Percentiles rank a stretch among this genome's conserved stretches.
Evolutionary conservation across 2,888 invertebrate genomes (phyloP).

Genomic region (Herminia tarsipennalis): DNA sequence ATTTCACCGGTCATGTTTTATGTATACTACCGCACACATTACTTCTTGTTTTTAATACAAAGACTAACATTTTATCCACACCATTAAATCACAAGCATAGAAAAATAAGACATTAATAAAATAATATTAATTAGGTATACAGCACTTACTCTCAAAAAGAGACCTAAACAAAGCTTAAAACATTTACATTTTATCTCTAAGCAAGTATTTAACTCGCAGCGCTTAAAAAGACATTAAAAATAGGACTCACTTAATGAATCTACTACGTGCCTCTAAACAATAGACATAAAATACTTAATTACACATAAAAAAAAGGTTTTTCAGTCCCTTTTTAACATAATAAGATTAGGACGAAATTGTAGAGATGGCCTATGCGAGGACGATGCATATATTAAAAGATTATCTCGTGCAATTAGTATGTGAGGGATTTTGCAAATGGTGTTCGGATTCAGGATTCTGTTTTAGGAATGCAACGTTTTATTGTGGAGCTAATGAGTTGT

Average conservation of each 20-base stretch:
- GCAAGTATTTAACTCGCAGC: conserved; percentile 19
- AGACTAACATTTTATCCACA: too few species aligned
- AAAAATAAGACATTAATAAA: too few species aligned
- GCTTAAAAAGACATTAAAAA: conserved; percentile 39
- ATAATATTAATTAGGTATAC: too few species aligned
- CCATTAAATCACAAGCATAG: too few species aligned
- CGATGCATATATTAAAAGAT: conserved; percentile 53
- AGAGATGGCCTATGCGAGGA: conserved; percentile 38
- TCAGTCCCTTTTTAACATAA: conserved; percentile 42
- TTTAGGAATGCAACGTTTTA: neutral
- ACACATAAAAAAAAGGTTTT: conserved; percentile 44
- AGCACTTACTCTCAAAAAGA: too few species aligned
- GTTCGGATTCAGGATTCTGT: neutral
- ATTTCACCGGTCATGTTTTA: too few species aligned
- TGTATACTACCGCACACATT: too few species aligned
- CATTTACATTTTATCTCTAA: conserved; percentile 18
- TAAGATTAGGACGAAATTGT: conserved; percentile 44
- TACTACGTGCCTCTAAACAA: conserved; percentile 31
- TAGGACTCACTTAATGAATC: conserved; percentile 29
- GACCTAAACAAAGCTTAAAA: neutral
- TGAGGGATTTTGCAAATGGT: conserved; percentile 9
- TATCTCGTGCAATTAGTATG: conserved; percentile 44
- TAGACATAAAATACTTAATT: conserved; percentile 48
- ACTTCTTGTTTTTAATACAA: too few species aligned
- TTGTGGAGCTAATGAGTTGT: too few species aligned